A percentile compares a stretch with the other conserved stretches of the same genome.
Conservation (phyloP, 2,888 invertebrate species). For the Notocelia uddmanniana region DNA sequence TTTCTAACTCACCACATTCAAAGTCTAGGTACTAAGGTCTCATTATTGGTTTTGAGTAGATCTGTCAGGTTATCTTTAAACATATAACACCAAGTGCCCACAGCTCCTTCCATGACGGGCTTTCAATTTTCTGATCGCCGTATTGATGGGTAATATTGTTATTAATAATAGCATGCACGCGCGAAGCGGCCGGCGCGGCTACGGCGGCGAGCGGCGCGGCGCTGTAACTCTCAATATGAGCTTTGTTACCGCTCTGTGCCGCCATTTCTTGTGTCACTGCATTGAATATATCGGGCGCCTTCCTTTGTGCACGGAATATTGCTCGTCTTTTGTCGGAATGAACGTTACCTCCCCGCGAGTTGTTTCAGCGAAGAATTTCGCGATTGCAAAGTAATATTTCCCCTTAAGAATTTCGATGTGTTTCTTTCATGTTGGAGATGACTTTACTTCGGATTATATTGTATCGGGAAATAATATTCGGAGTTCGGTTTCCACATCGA, state of each 20-base stretch:
- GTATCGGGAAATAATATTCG: conserved; percentile 71
- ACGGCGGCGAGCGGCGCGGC: conserved; percentile 49
- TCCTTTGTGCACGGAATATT: conserved; percentile 85
- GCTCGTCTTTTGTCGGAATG: conserved; percentile 85
- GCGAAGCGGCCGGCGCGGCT: conserved; percentile 40
- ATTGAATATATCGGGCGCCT: conserved; percentile 85
- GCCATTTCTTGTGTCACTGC: conserved; percentile 85
- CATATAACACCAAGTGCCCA: neutral
- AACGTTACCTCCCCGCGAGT: conserved; percentile 83
- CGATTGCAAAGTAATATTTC: conserved; percentile 86
- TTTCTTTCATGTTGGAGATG: conserved; percentile 83
- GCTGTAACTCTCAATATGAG: conserved; percentile 81
- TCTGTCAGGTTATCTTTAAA: neutral
- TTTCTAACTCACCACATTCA: too few species aligned
- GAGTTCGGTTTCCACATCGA: conserved; percentile 68
- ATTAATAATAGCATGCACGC: conserved; percentile 27
- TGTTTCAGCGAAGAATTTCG: conserved; percentile 83
- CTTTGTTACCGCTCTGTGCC: conserved; percentile 83
- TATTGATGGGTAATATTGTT: conserved; percentile 8
- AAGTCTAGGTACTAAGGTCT: neutral
- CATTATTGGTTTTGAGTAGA: neutral
- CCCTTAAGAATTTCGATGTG: conserved; percentile 84
- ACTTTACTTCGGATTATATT: conserved; percentile 82
- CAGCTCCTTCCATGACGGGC: neutral
- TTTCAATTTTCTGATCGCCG: neutral